Evolutionary conservation across 2,888 invertebrate species (phyloP).

Genomic region (Drosophila subsilvestris): DNA sequence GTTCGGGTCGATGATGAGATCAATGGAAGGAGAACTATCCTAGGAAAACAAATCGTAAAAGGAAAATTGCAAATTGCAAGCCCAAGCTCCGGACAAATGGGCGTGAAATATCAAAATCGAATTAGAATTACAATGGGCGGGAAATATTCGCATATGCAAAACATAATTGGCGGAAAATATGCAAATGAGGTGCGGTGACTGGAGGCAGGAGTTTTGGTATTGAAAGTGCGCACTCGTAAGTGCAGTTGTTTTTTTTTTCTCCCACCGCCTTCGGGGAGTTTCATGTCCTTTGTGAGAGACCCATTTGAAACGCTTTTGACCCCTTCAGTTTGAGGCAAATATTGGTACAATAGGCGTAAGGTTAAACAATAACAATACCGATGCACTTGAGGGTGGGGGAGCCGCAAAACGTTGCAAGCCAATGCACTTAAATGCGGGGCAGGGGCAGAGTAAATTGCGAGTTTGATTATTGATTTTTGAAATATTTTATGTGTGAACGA

Average conservation of each 20-base stretch:
- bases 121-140: conserved; percentile 59
- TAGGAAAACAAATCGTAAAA: conserved; percentile 75
- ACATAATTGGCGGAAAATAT: conserved; percentile 74
- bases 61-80: conserved; percentile 78
- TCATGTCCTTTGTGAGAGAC: conserved; percentile 55
- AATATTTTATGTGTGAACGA: conserved; percentile 13
- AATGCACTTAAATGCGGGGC: conserved; percentile 38
- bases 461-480: conserved; percentile 60
- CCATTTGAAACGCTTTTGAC: conserved; percentile 6
- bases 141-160: conserved; percentile 70
- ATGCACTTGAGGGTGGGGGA: conserved; percentile 9
- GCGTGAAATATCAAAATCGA: conserved; percentile 67
- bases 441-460: conserved; percentile 3
- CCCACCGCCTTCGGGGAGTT: conserved; percentile 40
- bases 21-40: conserved; percentile 48
- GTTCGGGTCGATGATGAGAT: conserved; percentile 74
- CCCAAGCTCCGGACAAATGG: conserved; percentile 58
- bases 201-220: background rate
- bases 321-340: conserved; percentile 27
- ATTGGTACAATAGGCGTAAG: conserved; percentile 49
- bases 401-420: conserved; percentile 56
- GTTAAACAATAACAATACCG: conserved; percentile 32
- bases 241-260: conserved; percentile 20
- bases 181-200: conserved; percentile 66
- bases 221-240: conserved; percentile 25